Evolutionary conservation across 92 coral and sea anemone species (phyloP).

Genomic region (Zoanthus solanderi): DNA sequence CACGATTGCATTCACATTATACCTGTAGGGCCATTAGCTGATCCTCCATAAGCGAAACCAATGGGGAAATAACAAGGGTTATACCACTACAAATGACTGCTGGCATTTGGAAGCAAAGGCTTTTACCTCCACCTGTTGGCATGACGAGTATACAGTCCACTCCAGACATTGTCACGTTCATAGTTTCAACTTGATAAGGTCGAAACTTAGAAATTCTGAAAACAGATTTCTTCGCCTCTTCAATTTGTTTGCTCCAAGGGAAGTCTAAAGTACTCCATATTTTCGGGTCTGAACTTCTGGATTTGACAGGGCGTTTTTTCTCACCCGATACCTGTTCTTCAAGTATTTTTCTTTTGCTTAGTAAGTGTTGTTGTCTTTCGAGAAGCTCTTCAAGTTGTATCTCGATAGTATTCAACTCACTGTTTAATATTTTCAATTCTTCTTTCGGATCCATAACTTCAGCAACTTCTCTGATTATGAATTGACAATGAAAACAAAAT

Average conservation of each 20-base stretch:
- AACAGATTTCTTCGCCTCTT: slow-evolving; percentile 60
- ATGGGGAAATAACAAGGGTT: slow-evolving; percentile 93
- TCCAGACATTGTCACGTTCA: slow-evolving; percentile 94
- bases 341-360: slow-evolving; percentile 65
- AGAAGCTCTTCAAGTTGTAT: slow-evolving; percentile 74
- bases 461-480: too few relatives aligned
- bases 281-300: not conserved
- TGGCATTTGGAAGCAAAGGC: slow-evolving; percentile 92
- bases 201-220: slow-evolving; percentile 82
- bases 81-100: slow-evolving; percentile 87
- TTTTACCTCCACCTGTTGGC: slow-evolving; percentile 99
- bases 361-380: slow-evolving; percentile 80
- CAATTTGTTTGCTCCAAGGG: slow-evolving; percentile 83
- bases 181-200: slow-evolving; percentile 86
- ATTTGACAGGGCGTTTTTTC: slow-evolving; percentile 10
- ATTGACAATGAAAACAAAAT: too few relatives aligned
- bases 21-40: slow-evolving; percentile 88
- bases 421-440: slow-evolving; percentile 77
- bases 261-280: slow-evolving; percentile 70
- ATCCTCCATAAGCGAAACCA: slow-evolving; percentile 94
- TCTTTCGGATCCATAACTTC: slow-evolving; percentile 59
- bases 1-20: not conserved
- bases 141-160: slow-evolving; percentile 90
- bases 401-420: slow-evolving; percentile 79
- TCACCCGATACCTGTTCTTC: slow-evolving; percentile 46